Evolutionary conservation across 2,888 invertebrate species (phyloP).

Genomic region (Acleris literana): DNA sequence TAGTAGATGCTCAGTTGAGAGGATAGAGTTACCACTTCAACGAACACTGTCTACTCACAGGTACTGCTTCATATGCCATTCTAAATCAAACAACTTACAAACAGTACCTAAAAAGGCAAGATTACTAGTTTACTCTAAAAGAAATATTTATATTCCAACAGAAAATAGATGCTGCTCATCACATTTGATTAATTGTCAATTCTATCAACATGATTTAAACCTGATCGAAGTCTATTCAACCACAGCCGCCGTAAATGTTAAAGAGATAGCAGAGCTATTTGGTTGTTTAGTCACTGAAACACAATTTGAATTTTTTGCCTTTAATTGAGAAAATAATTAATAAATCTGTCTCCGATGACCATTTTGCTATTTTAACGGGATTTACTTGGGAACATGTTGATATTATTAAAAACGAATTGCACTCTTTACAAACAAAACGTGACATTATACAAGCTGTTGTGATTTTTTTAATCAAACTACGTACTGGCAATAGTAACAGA

Average conservation of each 20-base stretch:
- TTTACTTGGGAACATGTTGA: constrained; percentile 7
- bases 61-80: constrained; percentile 4
- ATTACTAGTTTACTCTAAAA: background rate
- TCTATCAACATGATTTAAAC: constrained; percentile 5
- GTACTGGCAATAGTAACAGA: constrained; percentile 13
- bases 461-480: constrained; percentile 9
- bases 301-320: no score
- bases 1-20: constrained; percentile 4
- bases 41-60: constrained; percentile 5
- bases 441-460: constrained; percentile 7
- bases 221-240: background rate
- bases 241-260: constrained; percentile 1
- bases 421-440: constrained; percentile 3
- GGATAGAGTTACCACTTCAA: constrained; percentile 7
- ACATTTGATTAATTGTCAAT: background rate
- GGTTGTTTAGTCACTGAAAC: constrained; percentile 2
- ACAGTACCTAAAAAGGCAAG: constrained; percentile 3
- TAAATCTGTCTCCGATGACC: constrained; percentile 7
- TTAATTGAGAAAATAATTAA: background rate
- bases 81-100: constrained; percentile 5
- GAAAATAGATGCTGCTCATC: constrained; percentile 5
- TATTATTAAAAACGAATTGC: constrained; percentile 6
- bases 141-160: constrained; percentile 9
- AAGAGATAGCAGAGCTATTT: constrained; percentile 3
- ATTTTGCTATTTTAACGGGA: constrained; percentile 9